Evolutionary conservation across 2,888 invertebrate species (phyloP).

Genomic region (Prenolepis imparis): DNA sequence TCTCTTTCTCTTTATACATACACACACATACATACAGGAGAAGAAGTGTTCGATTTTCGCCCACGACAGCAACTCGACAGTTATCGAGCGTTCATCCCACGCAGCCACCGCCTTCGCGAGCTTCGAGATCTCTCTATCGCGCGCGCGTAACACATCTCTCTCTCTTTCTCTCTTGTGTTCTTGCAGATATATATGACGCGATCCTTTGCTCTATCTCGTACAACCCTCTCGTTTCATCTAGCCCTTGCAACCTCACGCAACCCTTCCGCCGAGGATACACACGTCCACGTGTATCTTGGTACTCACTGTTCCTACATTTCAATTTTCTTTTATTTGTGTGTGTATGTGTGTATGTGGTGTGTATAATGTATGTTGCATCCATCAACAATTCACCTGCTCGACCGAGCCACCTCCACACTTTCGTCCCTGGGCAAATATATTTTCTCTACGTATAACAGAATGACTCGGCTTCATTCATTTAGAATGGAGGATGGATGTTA

Average conservation of each 20-base stretch:
- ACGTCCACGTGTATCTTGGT: not conserved
- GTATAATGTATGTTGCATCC: not conserved
- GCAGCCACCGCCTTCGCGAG: slow-evolving; percentile 76
- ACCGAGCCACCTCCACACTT: not conserved
- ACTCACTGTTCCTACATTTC: not conserved
- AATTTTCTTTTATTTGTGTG: not conserved
- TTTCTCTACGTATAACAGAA: not conserved
- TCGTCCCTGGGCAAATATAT: not conserved
- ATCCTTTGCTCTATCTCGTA: slow-evolving; percentile 15
- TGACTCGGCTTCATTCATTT: not conserved
- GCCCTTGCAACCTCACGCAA: not conserved
- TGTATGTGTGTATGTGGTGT: not conserved
- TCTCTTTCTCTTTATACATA: not conserved
- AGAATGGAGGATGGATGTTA: not conserved
- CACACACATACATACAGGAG: not conserved
- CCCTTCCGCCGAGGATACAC: not conserved
- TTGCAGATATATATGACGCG: not conserved
- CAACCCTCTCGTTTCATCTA: not conserved
- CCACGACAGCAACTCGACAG: slow-evolving; percentile 67
- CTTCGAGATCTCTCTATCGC: slow-evolving; percentile 54
- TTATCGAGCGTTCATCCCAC: slow-evolving; percentile 82
- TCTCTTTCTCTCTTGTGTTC: not conserved
- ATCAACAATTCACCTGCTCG: not conserved
- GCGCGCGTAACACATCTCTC: not conserved
- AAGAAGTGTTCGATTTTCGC: slow-evolving; percentile 67